Percentiles rank a stretch among this genome's conserved stretches.
Evolutionary conservation across 2,113 vertebrate species (phyloP).

Genomic region (Dipodomys ordii): DNA sequence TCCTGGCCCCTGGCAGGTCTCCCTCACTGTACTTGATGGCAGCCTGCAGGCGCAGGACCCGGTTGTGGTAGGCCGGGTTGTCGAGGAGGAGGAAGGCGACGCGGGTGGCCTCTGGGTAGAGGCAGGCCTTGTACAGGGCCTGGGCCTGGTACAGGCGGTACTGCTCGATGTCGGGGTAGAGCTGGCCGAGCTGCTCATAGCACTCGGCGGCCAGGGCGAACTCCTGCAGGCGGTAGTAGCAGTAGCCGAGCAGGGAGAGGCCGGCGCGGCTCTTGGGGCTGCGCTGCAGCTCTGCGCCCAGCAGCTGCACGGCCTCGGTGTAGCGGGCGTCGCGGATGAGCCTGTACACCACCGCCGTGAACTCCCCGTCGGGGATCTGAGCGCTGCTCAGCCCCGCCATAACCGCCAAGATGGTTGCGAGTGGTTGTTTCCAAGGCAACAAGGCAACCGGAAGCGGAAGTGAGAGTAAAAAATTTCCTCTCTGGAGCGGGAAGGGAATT

Average conservation of each 20-base stretch:
- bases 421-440: slow-evolving; percentile 37
- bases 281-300: slow-evolving; percentile 93
- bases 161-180: slow-evolving; percentile 93
- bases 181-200: slow-evolving; percentile 95
- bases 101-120: slow-evolving; percentile 93
- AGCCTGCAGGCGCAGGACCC: slow-evolving; percentile 89
- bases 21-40: slow-evolving; percentile 95
- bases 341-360: slow-evolving; percentile 93
- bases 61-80: slow-evolving; percentile 86
- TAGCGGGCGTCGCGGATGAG: slow-evolving; percentile 91
- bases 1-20: slow-evolving; percentile 93
- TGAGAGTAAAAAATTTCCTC: neutral
- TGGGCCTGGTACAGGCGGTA: slow-evolving; percentile 87
- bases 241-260: slow-evolving; percentile 95
- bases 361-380: slow-evolving; percentile 93
- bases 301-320: slow-evolving; percentile 92
- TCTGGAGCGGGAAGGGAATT: no score
- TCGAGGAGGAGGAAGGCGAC: slow-evolving; percentile 91
- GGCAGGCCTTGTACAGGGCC: slow-evolving; percentile 93
- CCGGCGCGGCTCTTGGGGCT: slow-evolving; percentile 93
- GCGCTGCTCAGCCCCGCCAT: slow-evolving; percentile 65
- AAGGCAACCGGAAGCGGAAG: slow-evolving; percentile 8
- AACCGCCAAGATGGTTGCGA: rapidly evolving
- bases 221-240: slow-evolving; percentile 97
- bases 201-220: slow-evolving; percentile 94